Evolutionary conservation across 1,140 invertebrate genomes (phyloP), one percentile per base, ranked within the genome.

Genomic region (Drosophila ogumai): DNA sequence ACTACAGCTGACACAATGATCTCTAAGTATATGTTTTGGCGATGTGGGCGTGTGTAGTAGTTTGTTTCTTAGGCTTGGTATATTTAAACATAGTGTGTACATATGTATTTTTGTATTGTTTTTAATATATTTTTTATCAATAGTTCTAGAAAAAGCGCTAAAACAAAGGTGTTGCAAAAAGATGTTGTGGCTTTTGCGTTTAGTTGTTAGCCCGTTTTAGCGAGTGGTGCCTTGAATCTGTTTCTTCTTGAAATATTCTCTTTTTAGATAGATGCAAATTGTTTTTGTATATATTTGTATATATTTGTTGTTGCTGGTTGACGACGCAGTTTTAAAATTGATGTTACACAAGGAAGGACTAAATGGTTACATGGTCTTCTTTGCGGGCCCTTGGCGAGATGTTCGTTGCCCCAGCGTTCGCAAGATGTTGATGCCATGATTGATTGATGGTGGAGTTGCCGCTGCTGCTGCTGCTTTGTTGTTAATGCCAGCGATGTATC

Each of bases 111-210:
- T 88, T 74, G 71, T 78, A 58, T 79, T 59, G 72, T 79, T 78
- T 90, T 82, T 90, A 79, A 80, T 90, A 88, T 88, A 85, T 91
- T 88, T 46, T 55, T 82, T 85, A 91, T 91, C 84, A 91, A 91
- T 91, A 91, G 78, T 88, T 91, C 88, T 91, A 91, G 84, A 91
- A 91, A 90, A 91, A 74, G 64, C 49, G 86, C 88, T 91, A 91
- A 91, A 91, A 91, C 85, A 91, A 86, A 82, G 71, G 80, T 65
- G 67, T 77, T 59, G 75, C 76, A 88, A 75, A 74, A 61, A 73
- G 55, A 49, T 75, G 32, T 69, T 86, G 28, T 67, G 60, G 69
- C 46, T 78, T 43, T 65, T 68, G 79, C 81, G 46, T 52, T 78
- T 38, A 54, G 47, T 69, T 46, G 22, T 43, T 65, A 36, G 60